Base-by-base conservation (phyloP, 2,888 invertebrate species). In the Campopleginae sp. region DNA sequence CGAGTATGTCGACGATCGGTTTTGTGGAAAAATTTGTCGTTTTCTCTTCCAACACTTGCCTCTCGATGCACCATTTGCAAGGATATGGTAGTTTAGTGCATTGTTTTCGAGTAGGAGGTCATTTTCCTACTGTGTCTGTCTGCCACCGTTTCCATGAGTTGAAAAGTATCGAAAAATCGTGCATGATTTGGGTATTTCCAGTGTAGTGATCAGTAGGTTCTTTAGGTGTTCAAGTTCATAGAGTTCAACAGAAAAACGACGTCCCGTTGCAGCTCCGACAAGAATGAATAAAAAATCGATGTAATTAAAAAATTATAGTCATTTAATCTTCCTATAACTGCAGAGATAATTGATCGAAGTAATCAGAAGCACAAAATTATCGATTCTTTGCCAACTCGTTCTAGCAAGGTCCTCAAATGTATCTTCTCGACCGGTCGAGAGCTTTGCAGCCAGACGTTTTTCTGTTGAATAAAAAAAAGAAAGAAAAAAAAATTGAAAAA, bases 71-170 rank as follows among this genome's bases (percentile, higher is more conserved):
- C 8, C 48, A 46, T 27, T 31, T 27, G n/a, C n/a, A 31, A 51
- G 48, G 8, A 27, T 70, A 33, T 33, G n/a, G 46, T 70, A 70
- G 48, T 48, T 48, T 48, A 70, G n/a, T n/a, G 48, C 48, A 70
- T 10, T 31, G 23, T 46, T 68, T 68, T 17, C 27, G 17, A 23
- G 46, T 33, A 33, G 27, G 51, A 3, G 12, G n/a, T 71, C 10
- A 31, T 33, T n/a, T 51, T 51, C 33, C 19, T 48, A 12, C 14
- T 23, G 23, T 44, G 66, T 27, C 63, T 33, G 63, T 31, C 46
- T 44, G 31, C 3, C 48, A 70, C 51, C 6, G 5, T 33, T 51
- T 51, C 6, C 33, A n/a, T 10, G 33, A 33, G 31, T 71, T 33
- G 8, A 31, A 31, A 27, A 27, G 17, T 19, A 19, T n/a, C 8